phyloP scores from a whole-genome alignment of 2,113 vertebrate genomes.

The Calyptommatus sinebrachiatus region DNA sequence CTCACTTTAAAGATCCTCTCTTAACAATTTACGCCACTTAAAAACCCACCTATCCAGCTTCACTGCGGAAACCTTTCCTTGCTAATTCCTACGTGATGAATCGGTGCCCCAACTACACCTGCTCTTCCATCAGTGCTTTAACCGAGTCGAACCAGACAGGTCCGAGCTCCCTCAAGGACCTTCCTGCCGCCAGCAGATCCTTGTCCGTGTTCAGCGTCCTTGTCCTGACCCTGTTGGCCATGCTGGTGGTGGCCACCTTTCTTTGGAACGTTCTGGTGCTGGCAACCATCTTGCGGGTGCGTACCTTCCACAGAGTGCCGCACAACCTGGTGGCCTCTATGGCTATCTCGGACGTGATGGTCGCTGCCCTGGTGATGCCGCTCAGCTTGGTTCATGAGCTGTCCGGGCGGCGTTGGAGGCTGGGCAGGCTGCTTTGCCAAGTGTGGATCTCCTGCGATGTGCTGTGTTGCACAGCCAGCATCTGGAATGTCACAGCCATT shows the following conservation, averaged over 20 bases:
- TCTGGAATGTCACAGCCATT: constrained; percentile 97
- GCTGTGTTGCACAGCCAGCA: constrained; percentile 96
- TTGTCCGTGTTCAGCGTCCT: constrained; percentile 85
- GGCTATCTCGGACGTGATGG: constrained; percentile 93
- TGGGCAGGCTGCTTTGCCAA: constrained; percentile 88
- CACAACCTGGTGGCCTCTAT: constrained; percentile 96
- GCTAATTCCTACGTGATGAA: constrained; percentile 55
- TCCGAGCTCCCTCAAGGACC: background rate
- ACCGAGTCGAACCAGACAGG: constrained; percentile 49
- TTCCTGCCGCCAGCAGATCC: constrained; percentile 12
- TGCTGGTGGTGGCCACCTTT: constrained; percentile 88
- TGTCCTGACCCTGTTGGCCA: constrained; percentile 83
- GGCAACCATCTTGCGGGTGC: constrained; percentile 89
- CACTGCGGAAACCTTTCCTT: background rate
- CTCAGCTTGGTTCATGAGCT: constrained; percentile 90
- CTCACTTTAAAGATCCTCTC: too few relatives aligned
- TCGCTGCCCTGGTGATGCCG: constrained; percentile 93
- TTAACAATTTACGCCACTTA: too few relatives aligned
- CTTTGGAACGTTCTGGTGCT: constrained; percentile 93
- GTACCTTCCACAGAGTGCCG: constrained; percentile 91
- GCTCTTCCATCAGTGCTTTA: background rate
- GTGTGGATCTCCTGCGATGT: constrained; percentile 94
- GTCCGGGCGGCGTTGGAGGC: constrained; percentile 84
- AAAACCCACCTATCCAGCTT: background rate
- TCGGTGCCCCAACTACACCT: constrained; percentile 50